Base-by-base conservation (phyloP, 1,140 invertebrate genomes). In the Zaprionus inermis region DNA sequence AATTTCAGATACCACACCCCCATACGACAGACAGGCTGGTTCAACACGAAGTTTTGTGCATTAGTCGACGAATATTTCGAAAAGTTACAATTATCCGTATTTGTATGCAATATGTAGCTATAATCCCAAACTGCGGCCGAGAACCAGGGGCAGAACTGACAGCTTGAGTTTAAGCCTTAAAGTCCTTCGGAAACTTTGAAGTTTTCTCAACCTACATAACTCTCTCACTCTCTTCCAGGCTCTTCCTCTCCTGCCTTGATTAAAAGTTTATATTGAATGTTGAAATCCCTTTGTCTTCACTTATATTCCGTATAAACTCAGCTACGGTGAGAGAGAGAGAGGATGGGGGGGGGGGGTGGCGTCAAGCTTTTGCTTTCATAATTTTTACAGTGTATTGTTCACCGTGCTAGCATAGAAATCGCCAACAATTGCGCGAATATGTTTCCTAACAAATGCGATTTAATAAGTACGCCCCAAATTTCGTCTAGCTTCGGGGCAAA, bases 361-460 rank as follows among this genome's bases (percentile, higher is more conserved):
- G 16, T 46, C 41, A 44, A 18, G 41, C 41, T 44, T 44, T 44
- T 44, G 44, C 44, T 12, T 46, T 22, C 44, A 18, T 49, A 3
- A 28, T 22, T 22, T 18, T 49, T 11, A 22, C 44, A 6, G 44
- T 11, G 44, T 49, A 49, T 49, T 49, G 44, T 49, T 49, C 44
- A 1, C 20, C 3, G 9, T 16, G 16, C n/a, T 11, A 11, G 44
- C n/a, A 49, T 49, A 22, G 44, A 49, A 49, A 49, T 22, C 44
- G 5, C 18, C 44, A 49, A 49, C 44, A 49, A 49, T 49, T 49
- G 44, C 44, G 44, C 22, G 44, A 49, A 49, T 49, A 49, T 49
- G 44, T 49, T 49, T 49, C 20, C 12, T 49, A 49, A 18, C 18
- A 49, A 49, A 49, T 49, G 44, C 44, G 18, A 49, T 49, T 49